phyloP scores from a whole-genome alignment of 2,888 invertebrate species.

The Xestoiulus laeticollis region DNA sequence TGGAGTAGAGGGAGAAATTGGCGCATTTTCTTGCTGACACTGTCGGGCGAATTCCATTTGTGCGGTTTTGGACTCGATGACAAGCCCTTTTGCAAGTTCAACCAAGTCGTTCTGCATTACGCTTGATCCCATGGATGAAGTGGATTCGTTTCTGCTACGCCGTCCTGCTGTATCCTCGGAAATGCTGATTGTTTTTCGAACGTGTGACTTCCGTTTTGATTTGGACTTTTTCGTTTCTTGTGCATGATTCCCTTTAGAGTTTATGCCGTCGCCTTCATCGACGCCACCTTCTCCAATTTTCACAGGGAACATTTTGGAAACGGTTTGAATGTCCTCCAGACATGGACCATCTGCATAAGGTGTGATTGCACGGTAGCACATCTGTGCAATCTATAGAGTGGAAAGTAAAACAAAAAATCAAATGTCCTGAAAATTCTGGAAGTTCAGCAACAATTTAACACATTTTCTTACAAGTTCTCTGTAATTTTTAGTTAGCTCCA shows the following conservation, averaged over 20 bases:
- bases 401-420: background rate
- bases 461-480: constrained; percentile 57
- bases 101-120: background rate
- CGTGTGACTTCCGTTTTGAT: background rate
- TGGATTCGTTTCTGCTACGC: background rate
- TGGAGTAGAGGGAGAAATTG: background rate
- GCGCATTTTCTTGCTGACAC: background rate
- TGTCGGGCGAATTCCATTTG: background rate
- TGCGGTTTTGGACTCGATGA: background rate
- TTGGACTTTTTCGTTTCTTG: constrained; percentile 33
- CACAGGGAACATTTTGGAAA: constrained; percentile 1
- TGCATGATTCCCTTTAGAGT: background rate
- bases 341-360: constrained; percentile 39
- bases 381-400: constrained; percentile 35
- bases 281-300: constrained; percentile 34
- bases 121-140: background rate
- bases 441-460: background rate
- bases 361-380: constrained; percentile 44
- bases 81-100: background rate
- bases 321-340: constrained; percentile 39
- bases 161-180: background rate
- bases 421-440: background rate
- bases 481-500: constrained; percentile 62
- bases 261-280: background rate
- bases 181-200: background rate